A percentile compares a stretch with the other conserved stretches of the same genome.
phyloP scores from a whole-genome alignment of 2,797 vertebrate genomes.

The Gallinago stenura region DNA sequence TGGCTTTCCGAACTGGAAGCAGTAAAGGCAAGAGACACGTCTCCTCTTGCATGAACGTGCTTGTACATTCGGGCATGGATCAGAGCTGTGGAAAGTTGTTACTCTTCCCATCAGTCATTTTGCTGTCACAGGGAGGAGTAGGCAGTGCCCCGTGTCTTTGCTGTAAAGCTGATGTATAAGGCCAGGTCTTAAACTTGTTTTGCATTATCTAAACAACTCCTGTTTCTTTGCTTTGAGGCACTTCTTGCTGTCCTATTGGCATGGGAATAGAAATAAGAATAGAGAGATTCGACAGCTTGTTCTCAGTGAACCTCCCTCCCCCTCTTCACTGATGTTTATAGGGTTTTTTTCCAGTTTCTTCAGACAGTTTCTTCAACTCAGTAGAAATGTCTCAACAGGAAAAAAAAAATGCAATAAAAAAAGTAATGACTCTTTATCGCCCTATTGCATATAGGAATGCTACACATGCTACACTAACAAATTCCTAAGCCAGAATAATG shows the following conservation, averaged over 20 bases:
- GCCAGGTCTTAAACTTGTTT: not conserved
- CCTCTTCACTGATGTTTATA: not conserved
- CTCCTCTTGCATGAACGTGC: not conserved
- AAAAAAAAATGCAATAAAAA: not conserved
- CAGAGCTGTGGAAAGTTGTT: not conserved
- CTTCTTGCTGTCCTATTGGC: not conserved
- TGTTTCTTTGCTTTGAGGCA: not conserved
- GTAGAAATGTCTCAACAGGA: not conserved
- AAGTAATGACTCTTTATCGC: not conserved
- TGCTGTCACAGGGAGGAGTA: fast-evolving
- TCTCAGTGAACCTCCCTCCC: not conserved
- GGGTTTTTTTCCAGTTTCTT: not conserved
- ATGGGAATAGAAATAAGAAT: not conserved
- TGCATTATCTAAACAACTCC: not conserved
- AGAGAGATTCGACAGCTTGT: not conserved
- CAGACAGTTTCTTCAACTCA: not conserved
- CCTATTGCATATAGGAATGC: not conserved
- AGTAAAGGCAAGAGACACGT: not conserved
- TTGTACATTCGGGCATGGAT: not conserved
- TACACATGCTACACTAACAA: fast-evolving
- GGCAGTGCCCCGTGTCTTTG: not conserved
- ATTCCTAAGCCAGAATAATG: not conserved
- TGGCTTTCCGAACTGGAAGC: not conserved
- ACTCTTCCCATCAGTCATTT: not conserved
- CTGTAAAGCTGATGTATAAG: not conserved